Conservation (phyloP, 2,888 invertebrate species). For the Oxyteleia sp. region DNA sequence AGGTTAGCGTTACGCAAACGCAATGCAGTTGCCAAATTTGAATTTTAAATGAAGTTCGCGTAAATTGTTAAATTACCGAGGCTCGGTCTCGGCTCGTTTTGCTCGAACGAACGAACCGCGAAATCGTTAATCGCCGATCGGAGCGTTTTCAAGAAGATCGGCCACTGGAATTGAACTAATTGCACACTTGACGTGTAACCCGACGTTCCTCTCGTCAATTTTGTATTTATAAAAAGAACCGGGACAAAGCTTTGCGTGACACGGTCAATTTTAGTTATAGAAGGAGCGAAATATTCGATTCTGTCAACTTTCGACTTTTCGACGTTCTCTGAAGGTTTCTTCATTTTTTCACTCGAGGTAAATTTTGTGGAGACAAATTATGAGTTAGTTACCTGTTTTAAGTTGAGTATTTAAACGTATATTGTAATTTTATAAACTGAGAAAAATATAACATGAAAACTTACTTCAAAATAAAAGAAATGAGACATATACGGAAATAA, state of each 20-base stretch:
- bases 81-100: conserved; percentile 60
- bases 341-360: too few species aligned
- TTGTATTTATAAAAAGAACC: conserved; percentile 47
- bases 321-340: not conserved
- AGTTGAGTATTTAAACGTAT: too few species aligned
- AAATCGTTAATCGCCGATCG: conserved; percentile 72
- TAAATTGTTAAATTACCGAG: conserved; percentile 61
- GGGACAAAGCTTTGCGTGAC: conserved; percentile 50
- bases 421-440: too few species aligned
- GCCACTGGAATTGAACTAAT: conserved; percentile 59
- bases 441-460: too few species aligned
- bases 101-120: conserved; percentile 71
- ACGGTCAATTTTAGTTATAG: conserved; percentile 30
- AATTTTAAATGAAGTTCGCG: conserved; percentile 65
- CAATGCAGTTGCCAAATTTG: conserved; percentile 50
- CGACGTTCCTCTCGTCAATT: conserved; percentile 25
- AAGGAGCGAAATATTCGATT: not conserved
- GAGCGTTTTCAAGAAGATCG: conserved; percentile 54
- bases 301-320: conserved; percentile 1
- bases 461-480: too few species aligned
- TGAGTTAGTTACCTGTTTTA: too few species aligned
- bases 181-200: conserved; percentile 54
- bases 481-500: too few species aligned
- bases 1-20: conserved; percentile 54
- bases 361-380: too few species aligned